phyloP scores from a whole-genome alignment of 2,113 vertebrate species.

The Vulpes vulpes region DNA sequence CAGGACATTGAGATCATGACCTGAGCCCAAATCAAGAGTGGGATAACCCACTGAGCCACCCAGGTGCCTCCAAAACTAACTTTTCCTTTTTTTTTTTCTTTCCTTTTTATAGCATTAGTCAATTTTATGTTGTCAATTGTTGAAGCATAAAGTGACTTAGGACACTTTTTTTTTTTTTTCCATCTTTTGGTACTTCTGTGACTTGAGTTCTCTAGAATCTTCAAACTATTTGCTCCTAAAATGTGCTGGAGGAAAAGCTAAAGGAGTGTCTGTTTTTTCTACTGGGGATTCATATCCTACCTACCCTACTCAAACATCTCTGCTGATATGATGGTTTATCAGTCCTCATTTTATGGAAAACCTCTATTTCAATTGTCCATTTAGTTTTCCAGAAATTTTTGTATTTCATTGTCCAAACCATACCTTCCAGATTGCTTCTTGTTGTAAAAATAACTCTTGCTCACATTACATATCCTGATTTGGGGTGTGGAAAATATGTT shows the following conservation, averaged over 20 bases:
- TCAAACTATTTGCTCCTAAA: constrained; percentile 36
- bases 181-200: neutral
- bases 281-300: neutral
- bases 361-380: neutral
- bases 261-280: neutral
- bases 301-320: neutral
- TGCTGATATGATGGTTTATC: neutral
- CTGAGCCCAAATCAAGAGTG: neutral
- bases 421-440: constrained; percentile 47
- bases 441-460: constrained; percentile 52
- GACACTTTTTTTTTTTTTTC: neutral
- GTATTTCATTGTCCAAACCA: constrained; percentile 37
- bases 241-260: neutral
- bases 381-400: constrained; percentile 51
- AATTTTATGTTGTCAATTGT: constrained; percentile 12
- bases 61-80: neutral
- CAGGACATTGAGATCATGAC: neutral
- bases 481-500: constrained; percentile 25
- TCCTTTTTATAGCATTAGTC: neutral
- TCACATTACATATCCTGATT: constrained; percentile 49
- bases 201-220: constrained; percentile 30
- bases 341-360: neutral
- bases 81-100: neutral
- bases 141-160: neutral
- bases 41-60: neutral